These are phyloP conservation scores for Wasmannia auropunctata DNA, from an alignment of 1,140 invertebrate species.

Conservation along the genomic window DNA sequence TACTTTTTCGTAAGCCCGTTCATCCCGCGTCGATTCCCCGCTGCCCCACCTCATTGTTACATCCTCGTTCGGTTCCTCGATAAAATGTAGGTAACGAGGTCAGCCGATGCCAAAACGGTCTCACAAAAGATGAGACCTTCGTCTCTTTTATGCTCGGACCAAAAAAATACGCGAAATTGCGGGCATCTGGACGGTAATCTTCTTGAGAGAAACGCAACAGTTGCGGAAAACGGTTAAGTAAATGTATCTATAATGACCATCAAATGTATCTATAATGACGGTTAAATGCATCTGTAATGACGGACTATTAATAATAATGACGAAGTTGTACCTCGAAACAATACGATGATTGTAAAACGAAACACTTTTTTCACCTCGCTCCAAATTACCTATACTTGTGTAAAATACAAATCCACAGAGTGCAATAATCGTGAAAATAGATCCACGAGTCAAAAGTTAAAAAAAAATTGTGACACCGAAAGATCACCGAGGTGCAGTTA, in stretches of 20 bases:
- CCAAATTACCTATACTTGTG: not conserved
- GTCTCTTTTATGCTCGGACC: not conserved
- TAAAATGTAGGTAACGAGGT: slow-evolving; percentile 68
- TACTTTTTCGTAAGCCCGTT: slow-evolving; percentile 60
- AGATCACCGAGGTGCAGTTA: not conserved
- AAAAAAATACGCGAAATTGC: not conserved
- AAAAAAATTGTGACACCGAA: not conserved
- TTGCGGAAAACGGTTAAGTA: not conserved
- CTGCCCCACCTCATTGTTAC: not conserved
- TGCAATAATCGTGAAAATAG: not conserved
- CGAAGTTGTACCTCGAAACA: not conserved
- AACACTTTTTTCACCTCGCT: not conserved
- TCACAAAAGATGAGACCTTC: slow-evolving; percentile 30
- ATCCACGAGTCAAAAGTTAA: not conserved
- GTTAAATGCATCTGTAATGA: not conserved
- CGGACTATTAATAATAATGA: slow-evolving; percentile 10
- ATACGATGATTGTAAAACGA: not conserved
- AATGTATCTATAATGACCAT: not conserved
- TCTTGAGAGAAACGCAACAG: not conserved
- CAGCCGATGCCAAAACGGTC: slow-evolving; percentile 44
- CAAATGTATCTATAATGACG: not conserved
- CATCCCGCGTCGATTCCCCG: not conserved
- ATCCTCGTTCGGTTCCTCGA: slow-evolving; percentile 12
- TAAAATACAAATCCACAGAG: not conserved
- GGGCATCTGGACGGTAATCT: not conserved